These are phyloP conservation scores for Drosophila leonis DNA, from an alignment of 2,888 invertebrate species.

Conservation along the genomic window DNA sequence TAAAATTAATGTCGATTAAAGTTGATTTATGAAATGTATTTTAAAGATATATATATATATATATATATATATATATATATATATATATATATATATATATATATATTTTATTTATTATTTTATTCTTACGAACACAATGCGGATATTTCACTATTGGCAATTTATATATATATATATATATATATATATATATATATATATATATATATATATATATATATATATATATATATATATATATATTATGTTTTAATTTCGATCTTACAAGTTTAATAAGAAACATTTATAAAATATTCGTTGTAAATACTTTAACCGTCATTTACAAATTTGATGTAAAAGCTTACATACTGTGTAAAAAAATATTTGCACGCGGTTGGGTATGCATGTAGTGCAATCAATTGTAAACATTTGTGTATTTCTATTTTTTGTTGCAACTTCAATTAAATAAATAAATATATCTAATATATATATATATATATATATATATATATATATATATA, in stretches of 20 bases:
- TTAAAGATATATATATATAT: conserved; percentile 47
- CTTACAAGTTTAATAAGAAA: conserved; percentile 55
- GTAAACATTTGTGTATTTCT: conserved; percentile 4
- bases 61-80: conserved; percentile 4
- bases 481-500: not conserved
- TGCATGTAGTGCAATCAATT: conserved; percentile 33
- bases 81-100: conserved; percentile 12
- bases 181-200: conserved; percentile 28
- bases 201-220: conserved; percentile 36
- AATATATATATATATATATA: not conserved
- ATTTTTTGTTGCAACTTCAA: not conserved
- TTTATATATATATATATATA: conserved; percentile 30
- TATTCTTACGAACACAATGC: conserved; percentile 71
- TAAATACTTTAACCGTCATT: conserved; percentile 64
- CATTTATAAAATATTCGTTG: conserved; percentile 76
- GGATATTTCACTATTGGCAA: conserved; percentile 64
- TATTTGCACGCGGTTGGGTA: conserved; percentile 42
- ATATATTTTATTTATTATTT: not conserved
- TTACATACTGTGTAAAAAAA: conserved; percentile 70
- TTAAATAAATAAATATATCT: not conserved
- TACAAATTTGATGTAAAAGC: conserved; percentile 58
- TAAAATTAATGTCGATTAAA: conserved; percentile 58
- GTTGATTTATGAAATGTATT: conserved; percentile 60
- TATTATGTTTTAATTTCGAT: conserved; percentile 31
- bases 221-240: conserved; percentile 35